Percentiles rank a stretch among this genome's conserved stretches.
Conservation (phyloP, 1,140 invertebrate species). For the Apis florea region DNA sequence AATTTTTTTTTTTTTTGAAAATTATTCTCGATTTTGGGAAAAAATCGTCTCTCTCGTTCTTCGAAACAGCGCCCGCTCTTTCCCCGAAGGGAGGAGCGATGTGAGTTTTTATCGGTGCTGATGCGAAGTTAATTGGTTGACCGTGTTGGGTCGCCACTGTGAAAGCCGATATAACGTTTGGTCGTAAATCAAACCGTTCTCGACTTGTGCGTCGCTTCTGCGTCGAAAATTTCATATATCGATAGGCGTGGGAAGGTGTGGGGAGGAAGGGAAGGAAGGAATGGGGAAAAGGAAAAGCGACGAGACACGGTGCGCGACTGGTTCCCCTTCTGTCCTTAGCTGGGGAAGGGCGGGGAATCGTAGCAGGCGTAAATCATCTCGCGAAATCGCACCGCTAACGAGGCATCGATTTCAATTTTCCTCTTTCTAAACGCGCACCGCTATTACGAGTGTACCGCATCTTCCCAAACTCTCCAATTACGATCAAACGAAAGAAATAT, state of each 20-base stretch:
- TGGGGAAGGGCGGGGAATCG: not conserved
- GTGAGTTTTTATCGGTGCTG: constrained; percentile 42
- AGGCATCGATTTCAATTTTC: constrained; percentile 38
- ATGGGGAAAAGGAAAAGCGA: constrained; percentile 1
- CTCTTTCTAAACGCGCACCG: not conserved
- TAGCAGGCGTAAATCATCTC: constrained; percentile 44
- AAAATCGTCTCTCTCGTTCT: constrained; percentile 6
- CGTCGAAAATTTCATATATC: constrained; percentile 26
- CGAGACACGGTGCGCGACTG: constrained; percentile 25
- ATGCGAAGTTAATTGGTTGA: constrained; percentile 58
- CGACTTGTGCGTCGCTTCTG: constrained; percentile 8
- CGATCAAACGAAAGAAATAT: too few species aligned
- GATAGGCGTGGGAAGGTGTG: not conserved
- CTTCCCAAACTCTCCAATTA: not conserved
- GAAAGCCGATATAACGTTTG: constrained; percentile 63
- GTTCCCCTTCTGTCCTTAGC: not conserved
- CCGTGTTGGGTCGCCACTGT: constrained; percentile 46
- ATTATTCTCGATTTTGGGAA: too few species aligned
- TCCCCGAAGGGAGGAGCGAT: constrained; percentile 13
- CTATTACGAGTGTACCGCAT: not conserved
- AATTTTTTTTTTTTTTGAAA: too few species aligned
- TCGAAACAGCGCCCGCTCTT: constrained; percentile 2
- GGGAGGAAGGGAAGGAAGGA: not conserved
- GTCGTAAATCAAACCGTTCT: constrained; percentile 60
- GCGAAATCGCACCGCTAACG: constrained; percentile 31